Evolutionary conservation across 1,140 invertebrate species (phyloP), one percentile per base, ranked within the genome.

Genomic region (Tribolium castaneum): DNA sequence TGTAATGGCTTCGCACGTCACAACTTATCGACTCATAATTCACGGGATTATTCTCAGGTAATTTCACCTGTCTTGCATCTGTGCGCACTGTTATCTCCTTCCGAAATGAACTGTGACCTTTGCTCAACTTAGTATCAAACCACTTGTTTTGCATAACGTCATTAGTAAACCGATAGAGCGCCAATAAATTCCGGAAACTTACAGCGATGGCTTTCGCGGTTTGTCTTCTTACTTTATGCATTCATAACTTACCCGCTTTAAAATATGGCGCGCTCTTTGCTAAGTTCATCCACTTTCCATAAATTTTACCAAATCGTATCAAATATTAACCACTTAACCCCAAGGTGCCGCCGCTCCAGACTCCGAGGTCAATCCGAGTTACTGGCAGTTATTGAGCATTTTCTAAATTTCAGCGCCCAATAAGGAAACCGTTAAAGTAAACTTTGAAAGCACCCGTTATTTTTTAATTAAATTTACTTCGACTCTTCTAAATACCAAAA

Each of bases 31-130:
- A 66, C 25, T 34, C 59, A 35, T 66, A 66, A 66, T 35, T 66
- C 30, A 66, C 39, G 34, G 59, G 59, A 66, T 66, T 66, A 66
- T 66, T 66, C 59, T 35, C 59, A 66, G 30, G 59, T 66, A 66
- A 66, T 66, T 66, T 66, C 59, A 66, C 59, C 59, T 66, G 59
- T 66, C 59, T 66, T 66, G 59, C 59, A 66, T 66, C 59, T 66
- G 59, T 66, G 59, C 59, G 25, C 59, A 13, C 59, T 66, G 59
- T 66, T 66, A 66, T 66, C 59, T 66, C 59, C 5, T 35, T 66
- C 30, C 22, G 30, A 66, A 66, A 66, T 66, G 59, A 66, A 66
- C 59, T 66, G 59, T 35, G 30, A 35, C 59, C 59, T 66, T 66
- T 66, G 59, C 59, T 66, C 59, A 66, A 35, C 59, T 22, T 66